Evolutionary conservation across 2,113 vertebrate species (phyloP).

Genomic region (Syrmaticus mikado): DNA sequence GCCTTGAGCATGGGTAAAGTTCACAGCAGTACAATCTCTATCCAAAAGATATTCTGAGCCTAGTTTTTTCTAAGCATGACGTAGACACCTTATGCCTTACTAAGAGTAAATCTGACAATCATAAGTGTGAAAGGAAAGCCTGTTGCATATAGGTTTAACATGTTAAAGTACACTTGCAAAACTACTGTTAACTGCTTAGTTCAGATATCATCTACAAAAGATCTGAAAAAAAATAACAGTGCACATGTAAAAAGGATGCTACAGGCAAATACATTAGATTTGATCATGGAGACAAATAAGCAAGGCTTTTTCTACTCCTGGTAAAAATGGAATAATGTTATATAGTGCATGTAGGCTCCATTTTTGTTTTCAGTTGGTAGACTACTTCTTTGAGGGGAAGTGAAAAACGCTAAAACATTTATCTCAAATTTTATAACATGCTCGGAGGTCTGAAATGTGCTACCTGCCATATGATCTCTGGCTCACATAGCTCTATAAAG

Average conservation of each 20-base stretch:
- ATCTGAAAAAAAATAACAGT: not conserved
- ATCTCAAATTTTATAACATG: not conserved
- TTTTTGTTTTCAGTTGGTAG: not conserved
- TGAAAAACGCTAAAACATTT: not conserved
- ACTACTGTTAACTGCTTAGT: not conserved
- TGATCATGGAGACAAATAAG: not conserved
- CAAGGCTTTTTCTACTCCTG: not conserved
- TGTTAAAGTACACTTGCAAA: not conserved
- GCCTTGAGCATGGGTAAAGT: not conserved
- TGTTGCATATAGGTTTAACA: rapidly evolving
- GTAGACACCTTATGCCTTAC: not conserved
- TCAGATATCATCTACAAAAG: not conserved
- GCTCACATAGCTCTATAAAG: not conserved
- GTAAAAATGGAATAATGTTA: not conserved
- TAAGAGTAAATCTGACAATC: not conserved
- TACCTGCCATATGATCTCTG: not conserved
- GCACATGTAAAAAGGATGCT: not conserved
- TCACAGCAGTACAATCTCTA: not conserved
- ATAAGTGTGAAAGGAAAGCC: not conserved
- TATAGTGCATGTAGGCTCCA: not conserved
- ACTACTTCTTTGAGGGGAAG: not conserved
- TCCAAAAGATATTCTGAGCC: not conserved
- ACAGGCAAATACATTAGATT: not conserved
- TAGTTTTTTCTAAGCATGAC: not conserved
- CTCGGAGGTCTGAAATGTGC: not conserved